phyloP scores from a whole-genome alignment of 1,140 invertebrate species.

The Diachasmimorpha longicaudata region DNA sequence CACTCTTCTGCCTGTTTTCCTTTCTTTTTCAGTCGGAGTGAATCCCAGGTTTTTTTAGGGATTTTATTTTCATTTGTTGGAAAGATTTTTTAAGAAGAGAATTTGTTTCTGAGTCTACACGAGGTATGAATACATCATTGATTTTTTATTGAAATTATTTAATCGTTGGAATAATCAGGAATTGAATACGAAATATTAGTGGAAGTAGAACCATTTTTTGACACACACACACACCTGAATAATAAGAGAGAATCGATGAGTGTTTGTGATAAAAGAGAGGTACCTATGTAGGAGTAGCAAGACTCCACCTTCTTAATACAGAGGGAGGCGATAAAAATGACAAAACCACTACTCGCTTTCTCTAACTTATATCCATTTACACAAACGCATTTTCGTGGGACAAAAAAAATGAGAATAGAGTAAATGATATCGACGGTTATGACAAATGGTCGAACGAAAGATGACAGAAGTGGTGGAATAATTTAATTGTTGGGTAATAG shows the following conservation, averaged over 20 bases:
- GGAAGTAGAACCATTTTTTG: too few relatives aligned
- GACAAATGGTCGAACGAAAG: background rate
- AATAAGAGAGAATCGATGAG: background rate
- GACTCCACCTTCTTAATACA: constrained; percentile 62
- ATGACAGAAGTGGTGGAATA: too few relatives aligned
- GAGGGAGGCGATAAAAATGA: constrained; percentile 62
- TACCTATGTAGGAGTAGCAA: background rate
- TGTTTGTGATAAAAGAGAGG: background rate
- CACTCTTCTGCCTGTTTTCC: background rate
- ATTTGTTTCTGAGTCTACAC: too few relatives aligned
- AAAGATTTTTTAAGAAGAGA: background rate
- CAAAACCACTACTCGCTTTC: constrained; percentile 57
- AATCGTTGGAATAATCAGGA: too few relatives aligned
- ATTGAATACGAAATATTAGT: too few relatives aligned
- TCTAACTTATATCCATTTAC: constrained; percentile 58
- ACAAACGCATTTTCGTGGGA: constrained; percentile 38
- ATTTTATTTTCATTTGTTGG: background rate
- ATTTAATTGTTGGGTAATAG: background rate
- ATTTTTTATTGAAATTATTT: too few relatives aligned
- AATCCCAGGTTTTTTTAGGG: background rate
- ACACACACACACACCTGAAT: background rate
- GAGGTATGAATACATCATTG: too few relatives aligned
- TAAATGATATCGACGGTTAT: background rate
- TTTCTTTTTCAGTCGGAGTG: background rate
- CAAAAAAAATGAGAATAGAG: constrained; percentile 3